Conservation (phyloP, 2,888 invertebrate genomes). For the Scaptomyza parva region DNA sequence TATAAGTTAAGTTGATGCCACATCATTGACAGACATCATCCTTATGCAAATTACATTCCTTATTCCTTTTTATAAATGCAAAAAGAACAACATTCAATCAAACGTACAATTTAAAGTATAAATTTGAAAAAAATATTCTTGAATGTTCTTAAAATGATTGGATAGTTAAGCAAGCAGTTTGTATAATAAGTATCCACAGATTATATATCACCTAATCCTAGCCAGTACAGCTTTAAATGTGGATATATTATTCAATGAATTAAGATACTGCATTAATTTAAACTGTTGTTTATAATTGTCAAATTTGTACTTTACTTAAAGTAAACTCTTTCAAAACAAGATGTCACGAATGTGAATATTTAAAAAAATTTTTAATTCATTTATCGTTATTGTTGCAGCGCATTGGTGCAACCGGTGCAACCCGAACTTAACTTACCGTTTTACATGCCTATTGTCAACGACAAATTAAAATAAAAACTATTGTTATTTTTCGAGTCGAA, state of each 20-base stretch:
- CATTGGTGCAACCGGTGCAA: conserved; percentile 19
- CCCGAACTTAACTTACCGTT: conserved; percentile 7
- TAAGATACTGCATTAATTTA: too few species aligned
- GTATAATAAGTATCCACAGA: neutral
- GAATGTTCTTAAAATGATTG: neutral
- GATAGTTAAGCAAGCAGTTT: neutral
- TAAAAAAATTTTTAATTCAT: too few species aligned
- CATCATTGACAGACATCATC: conserved; percentile 16
- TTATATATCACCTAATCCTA: too few species aligned
- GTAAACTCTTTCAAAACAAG: too few species aligned
- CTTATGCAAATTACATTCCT: conserved; percentile 40
- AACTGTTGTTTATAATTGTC: too few species aligned
- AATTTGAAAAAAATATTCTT: neutral
- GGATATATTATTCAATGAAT: neutral
- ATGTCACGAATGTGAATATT: too few species aligned
- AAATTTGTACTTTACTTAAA: too few species aligned
- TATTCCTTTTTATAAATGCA: conserved; percentile 12
- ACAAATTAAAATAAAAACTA: conserved; percentile 20
- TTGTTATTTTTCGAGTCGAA: conserved; percentile 37
- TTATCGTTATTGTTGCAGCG: conserved; percentile 16
- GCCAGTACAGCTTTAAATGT: too few species aligned
- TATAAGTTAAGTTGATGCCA: conserved; percentile 16
- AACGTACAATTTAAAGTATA: conserved; percentile 3
- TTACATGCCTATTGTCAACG: conserved; percentile 9
- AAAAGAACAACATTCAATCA: conserved; percentile 18